Percentiles rank a stretch among this genome's conserved stretches.
phyloP scores from a whole-genome alignment of 2,888 invertebrate genomes.

The Agrenia bidenticulata region DNA sequence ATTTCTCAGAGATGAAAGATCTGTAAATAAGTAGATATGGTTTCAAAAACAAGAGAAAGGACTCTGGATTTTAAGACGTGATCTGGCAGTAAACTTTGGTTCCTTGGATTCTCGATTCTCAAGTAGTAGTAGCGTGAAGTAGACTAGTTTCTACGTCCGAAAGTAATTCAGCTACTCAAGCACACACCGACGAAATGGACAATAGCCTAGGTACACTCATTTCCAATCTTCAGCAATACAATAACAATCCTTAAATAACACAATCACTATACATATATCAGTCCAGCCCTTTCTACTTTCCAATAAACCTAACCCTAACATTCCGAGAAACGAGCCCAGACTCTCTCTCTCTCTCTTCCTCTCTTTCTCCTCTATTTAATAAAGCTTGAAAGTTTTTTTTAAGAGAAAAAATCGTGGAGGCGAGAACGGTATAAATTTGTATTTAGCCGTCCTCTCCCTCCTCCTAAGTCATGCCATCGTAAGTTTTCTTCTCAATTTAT shows the following conservation, averaged over 20 bases:
- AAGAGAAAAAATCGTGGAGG: neutral
- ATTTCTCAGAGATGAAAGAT: too few species aligned
- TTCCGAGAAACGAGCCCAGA: too few species aligned
- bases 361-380: too few species aligned
- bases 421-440: slow-evolving; percentile 17
- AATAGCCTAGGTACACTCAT: neutral
- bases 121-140: slow-evolving; percentile 10
- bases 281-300: too few species aligned
- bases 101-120: slow-evolving; percentile 10
- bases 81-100: slow-evolving; percentile 20
- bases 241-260: too few species aligned
- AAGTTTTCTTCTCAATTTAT: slow-evolving; percentile 26
- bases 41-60: slow-evolving; percentile 15
- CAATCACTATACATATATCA: too few species aligned
- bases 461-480: slow-evolving; percentile 15
- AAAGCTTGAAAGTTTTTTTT: too few species aligned
- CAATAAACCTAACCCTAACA: too few species aligned
- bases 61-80: slow-evolving; percentile 18
- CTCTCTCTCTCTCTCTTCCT: too few species aligned
- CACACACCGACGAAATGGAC: slow-evolving; percentile 1
- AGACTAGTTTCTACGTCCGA: neutral
- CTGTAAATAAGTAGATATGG: too few species aligned
- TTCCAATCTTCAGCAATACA: too few species aligned
- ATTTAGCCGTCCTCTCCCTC: slow-evolving; percentile 9
- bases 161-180: slow-evolving; percentile 9